These are phyloP conservation scores for Chunga burmeisteri DNA, from an alignment of 2,113 vertebrate genomes.

Conservation along the genomic window DNA sequence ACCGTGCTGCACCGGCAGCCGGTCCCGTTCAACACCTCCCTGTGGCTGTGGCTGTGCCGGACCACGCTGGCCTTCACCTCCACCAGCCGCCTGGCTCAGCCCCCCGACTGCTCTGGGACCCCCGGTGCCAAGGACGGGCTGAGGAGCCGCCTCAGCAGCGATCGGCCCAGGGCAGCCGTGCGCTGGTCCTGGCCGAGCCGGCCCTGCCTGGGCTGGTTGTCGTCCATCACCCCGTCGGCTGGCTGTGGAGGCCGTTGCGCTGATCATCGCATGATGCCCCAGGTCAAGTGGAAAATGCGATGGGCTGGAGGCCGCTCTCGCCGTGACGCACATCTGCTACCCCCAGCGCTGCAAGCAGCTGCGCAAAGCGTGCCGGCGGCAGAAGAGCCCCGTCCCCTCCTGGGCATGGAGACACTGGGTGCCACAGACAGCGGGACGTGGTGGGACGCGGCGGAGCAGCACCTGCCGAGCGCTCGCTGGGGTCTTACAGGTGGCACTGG, in stretches of 20 bases:
- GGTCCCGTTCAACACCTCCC: rapidly evolving
- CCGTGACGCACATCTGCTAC: too few species aligned
- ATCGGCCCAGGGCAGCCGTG: not conserved
- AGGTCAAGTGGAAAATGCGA: not conserved
- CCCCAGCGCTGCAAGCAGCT: not conserved
- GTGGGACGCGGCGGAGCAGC: rapidly evolving
- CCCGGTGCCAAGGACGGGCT: not conserved
- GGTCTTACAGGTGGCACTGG: not conserved
- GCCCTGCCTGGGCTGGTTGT: not conserved
- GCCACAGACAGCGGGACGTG: not conserved
- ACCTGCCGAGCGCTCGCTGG: rapidly evolving
- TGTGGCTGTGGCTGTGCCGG: rapidly evolving
- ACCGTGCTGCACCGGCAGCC: rapidly evolving
- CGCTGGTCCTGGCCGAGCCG: not conserved
- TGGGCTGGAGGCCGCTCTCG: not conserved
- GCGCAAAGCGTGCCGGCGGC: rapidly evolving
- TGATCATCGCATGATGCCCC: not conserved
- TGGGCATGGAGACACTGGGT: rapidly evolving
- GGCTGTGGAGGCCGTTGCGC: not conserved
- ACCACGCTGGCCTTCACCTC: not conserved
- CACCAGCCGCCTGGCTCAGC: not conserved
- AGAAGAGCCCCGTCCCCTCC: not conserved
- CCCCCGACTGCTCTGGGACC: rapidly evolving
- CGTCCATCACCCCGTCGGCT: rapidly evolving
- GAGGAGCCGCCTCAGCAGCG: not conserved